A percentile compares a stretch with the other conserved stretches of the same genome.
These are phyloP conservation scores for Choreutis nemorana DNA, from an alignment of 2,888 invertebrate genomes.

Conservation along the genomic window DNA sequence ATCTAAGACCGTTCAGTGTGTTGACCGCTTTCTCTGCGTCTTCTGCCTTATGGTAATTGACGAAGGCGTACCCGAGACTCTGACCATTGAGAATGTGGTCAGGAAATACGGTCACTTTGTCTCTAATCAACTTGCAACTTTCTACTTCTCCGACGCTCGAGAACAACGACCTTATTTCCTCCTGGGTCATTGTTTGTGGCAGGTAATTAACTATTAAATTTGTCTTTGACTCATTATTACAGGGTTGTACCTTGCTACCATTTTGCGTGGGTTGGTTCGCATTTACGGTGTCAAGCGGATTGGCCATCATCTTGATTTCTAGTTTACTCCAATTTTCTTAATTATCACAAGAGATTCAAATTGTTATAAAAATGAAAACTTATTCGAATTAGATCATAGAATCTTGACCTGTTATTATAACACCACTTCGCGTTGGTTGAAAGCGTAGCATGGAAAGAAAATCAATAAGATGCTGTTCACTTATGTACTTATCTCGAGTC, in stretches of 20 bases:
- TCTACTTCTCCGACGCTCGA: conserved; percentile 96
- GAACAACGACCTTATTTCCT: conserved; percentile 93
- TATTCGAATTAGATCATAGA: conserved; percentile 39
- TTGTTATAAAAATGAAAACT: conserved; percentile 24
- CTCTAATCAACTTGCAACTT: conserved; percentile 96
- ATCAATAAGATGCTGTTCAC: conserved; percentile 67
- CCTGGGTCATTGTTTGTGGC: conserved; percentile 98
- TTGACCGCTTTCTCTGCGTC: conserved; percentile 88
- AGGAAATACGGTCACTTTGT: conserved; percentile 86
- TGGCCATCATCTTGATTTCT: conserved; percentile 60
- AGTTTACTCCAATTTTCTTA: conserved; percentile 37
- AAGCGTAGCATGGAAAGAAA: conserved; percentile 67
- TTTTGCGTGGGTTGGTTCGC: conserved; percentile 74
- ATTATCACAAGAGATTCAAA: conserved; percentile 33
- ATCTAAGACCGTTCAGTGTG: conserved; percentile 82
- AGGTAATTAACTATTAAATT: conserved; percentile 99
- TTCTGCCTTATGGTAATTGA: conserved; percentile 83
- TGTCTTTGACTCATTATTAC: conserved; percentile 93
- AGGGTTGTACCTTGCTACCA: conserved; percentile 73
- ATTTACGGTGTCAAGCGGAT: conserved; percentile 59
- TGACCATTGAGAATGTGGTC: conserved; percentile 76
- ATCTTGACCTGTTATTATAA: conserved; percentile 37
- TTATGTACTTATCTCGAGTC: conserved; percentile 55
- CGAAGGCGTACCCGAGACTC: conserved; percentile 89
- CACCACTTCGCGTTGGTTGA: conserved; percentile 63